phyloP scores from a whole-genome alignment of 2,113 vertebrate species.

The Saccopteryx leptura region DNA sequence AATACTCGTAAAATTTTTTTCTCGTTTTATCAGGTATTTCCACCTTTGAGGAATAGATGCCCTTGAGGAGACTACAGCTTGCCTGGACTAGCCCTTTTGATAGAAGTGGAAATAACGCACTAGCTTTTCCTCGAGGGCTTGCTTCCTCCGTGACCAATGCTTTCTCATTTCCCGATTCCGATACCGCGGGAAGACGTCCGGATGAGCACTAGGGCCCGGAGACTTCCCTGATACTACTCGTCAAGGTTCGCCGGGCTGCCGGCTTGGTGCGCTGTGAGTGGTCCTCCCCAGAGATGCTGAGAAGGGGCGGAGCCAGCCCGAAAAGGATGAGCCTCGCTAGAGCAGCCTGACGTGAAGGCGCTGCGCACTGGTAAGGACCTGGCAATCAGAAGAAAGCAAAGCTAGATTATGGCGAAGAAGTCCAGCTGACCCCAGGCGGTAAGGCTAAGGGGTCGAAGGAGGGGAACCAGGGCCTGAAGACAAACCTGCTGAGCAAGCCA shows the following conservation, averaged over 20 bases:
- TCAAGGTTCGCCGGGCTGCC: accelerated
- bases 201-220: slow-evolving; percentile 55
- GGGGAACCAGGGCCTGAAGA: background rate
- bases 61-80: background rate
- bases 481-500: background rate
- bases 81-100: background rate
- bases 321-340: background rate
- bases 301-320: slow-evolving; percentile 53
- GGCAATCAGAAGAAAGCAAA: background rate
- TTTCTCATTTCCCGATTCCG: background rate
- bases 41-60: background rate
- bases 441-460: background rate
- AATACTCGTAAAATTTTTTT: background rate
- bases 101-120: background rate
- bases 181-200: accelerated
- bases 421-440: background rate
- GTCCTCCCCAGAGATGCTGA: background rate
- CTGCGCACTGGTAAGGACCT: background rate
- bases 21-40: background rate
- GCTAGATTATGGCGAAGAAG: background rate
- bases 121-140: background rate
- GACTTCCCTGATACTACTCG: background rate
- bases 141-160: background rate
- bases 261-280: background rate
- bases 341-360: background rate